phyloP scores from a whole-genome alignment of 2,113 vertebrate species.

The Siniperca knerii region DNA sequence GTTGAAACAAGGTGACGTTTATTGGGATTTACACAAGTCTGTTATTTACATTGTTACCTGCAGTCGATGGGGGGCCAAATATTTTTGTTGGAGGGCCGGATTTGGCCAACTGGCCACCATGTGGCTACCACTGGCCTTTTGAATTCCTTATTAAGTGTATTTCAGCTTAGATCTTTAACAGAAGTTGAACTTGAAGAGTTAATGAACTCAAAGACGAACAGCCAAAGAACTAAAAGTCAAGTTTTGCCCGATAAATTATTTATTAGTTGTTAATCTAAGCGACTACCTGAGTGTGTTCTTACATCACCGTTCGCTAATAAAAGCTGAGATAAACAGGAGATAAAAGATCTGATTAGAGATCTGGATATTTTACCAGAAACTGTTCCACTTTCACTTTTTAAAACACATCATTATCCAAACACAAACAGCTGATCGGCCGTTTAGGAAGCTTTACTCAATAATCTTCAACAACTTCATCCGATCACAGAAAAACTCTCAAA shows the following conservation, averaged over 20 bases:
- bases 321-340: conserved; percentile 18
- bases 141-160: no score
- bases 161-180: background rate
- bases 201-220: background rate
- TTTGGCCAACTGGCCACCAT: no score
- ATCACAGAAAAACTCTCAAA: conserved; percentile 54
- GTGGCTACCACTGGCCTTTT: no score
- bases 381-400: background rate
- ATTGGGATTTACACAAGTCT: no score
- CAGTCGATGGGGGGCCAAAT: no score
- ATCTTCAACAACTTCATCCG: background rate
- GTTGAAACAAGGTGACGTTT: no score
- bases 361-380: background rate
- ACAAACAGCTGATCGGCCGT: background rate
- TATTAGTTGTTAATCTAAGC: conserved; percentile 23
- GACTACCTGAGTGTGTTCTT: conserved; percentile 37
- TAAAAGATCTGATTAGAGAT: background rate
- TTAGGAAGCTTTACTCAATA: background rate
- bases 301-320: conserved; percentile 19
- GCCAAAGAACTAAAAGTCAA: conserved; percentile 6
- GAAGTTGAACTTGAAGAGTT: background rate
- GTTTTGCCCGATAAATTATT: conserved; percentile 38
- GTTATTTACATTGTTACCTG: no score
- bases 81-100: no score
- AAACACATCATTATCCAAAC: background rate